Conservation (phyloP, 2,888 invertebrate genomes). For the Mesochorus sp. region DNA sequence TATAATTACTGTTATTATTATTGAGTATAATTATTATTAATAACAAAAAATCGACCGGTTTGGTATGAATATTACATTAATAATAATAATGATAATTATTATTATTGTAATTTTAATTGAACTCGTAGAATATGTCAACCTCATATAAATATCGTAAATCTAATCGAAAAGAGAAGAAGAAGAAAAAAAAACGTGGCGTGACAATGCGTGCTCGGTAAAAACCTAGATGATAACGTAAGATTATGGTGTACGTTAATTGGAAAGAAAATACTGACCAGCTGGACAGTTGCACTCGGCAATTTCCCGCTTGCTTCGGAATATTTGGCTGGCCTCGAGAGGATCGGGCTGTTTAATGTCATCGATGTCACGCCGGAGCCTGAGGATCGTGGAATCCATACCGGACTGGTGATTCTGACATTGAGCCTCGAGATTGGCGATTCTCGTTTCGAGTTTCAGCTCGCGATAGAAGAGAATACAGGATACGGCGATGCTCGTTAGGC, state of each 20-base stretch:
- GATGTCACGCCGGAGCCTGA: constrained; percentile 71
- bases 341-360: constrained; percentile 60
- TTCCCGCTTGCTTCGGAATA: constrained; percentile 77
- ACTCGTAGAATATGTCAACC: too few relatives aligned
- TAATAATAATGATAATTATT: too few relatives aligned
- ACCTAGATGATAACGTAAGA: background rate
- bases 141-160: too few relatives aligned
- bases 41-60: too few relatives aligned
- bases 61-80: too few relatives aligned
- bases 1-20: too few relatives aligned
- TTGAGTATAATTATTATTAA: too few relatives aligned
- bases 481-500: constrained; percentile 75
- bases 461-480: constrained; percentile 76
- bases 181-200: background rate
- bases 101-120: too few relatives aligned
- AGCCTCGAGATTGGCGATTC: constrained; percentile 75
- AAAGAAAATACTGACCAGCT: constrained; percentile 72
- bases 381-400: constrained; percentile 65
- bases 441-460: constrained; percentile 74
- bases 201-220: background rate
- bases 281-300: constrained; percentile 79
- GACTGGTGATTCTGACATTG: constrained; percentile 66
- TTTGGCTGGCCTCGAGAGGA: constrained; percentile 54
- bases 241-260: background rate
- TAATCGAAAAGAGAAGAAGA: too few relatives aligned